A percentile compares a stretch with the other conserved stretches of the same genome.
phyloP scores from a whole-genome alignment of 2,113 vertebrate species.

The Strigops habroptila region DNA sequence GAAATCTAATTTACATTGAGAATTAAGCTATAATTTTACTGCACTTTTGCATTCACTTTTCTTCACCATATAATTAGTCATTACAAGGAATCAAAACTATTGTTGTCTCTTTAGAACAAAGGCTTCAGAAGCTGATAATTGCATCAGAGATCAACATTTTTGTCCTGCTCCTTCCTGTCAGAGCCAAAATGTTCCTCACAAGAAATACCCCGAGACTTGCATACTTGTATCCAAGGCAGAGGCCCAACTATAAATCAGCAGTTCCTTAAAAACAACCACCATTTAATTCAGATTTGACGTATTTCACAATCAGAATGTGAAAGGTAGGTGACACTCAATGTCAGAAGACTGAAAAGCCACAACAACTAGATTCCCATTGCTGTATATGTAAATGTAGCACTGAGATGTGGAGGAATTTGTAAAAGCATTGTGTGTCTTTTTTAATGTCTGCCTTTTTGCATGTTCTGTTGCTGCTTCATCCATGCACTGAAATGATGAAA shows the following conservation, averaged over 20 bases:
- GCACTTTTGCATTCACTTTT: constrained; percentile 61
- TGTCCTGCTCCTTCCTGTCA: not conserved
- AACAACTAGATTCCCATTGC: not conserved
- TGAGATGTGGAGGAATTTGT: not conserved
- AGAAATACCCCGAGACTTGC: not conserved
- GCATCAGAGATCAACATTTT: constrained; percentile 41
- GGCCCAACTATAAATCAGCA: not conserved
- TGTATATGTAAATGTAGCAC: not conserved
- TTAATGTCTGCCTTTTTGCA: fast-evolving
- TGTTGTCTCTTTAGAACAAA: constrained; percentile 63
- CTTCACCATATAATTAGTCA: constrained; percentile 66
- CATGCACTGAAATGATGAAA: not conserved
- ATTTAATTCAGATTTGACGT: not conserved
- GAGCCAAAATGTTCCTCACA: not conserved
- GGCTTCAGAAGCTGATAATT: constrained; percentile 61
- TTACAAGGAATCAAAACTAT: constrained; percentile 64
- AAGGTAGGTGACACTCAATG: not conserved
- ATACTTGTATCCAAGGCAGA: not conserved
- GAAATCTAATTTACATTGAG: constrained; percentile 66
- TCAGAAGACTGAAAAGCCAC: not conserved
- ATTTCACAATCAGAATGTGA: not conserved
- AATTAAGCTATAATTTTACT: constrained; percentile 67
- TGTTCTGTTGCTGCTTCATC: not conserved
- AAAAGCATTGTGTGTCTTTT: not conserved
- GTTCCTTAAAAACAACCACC: fast-evolving